Percentiles rank a stretch among this genome's conserved stretches.
Conservation (phyloP, 2,888 invertebrate genomes). For the Coremacera marginata region DNA sequence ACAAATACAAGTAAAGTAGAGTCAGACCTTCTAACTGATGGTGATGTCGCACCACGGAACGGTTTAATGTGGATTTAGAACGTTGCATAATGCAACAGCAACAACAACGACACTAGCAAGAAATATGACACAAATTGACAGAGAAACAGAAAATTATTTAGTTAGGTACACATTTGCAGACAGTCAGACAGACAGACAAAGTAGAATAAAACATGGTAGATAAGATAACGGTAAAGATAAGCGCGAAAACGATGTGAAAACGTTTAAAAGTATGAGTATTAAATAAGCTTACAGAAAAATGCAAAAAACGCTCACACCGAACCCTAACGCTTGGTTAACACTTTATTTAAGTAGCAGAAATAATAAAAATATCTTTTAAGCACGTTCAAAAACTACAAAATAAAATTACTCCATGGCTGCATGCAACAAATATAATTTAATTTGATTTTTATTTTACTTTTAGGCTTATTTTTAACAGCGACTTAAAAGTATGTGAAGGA, state of each 20-base stretch:
- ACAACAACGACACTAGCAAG: neutral
- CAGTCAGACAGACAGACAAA: conserved; percentile 26
- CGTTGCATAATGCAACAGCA: conserved; percentile 25
- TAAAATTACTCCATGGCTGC: too few relatives aligned
- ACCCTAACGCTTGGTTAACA: neutral
- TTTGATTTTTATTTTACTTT: too few relatives aligned
- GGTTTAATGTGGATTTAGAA: conserved; percentile 4
- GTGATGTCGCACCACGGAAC: neutral
- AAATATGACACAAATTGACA: neutral
- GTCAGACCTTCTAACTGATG: neutral
- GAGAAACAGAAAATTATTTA: neutral
- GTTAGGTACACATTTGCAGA: neutral
- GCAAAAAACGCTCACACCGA: neutral
- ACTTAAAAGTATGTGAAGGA: too few relatives aligned
- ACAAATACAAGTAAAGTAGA: neutral
- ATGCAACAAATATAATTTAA: too few relatives aligned
- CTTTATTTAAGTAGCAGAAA: neutral
- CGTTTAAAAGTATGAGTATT: conserved; percentile 4
- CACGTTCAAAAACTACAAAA: too few relatives aligned
- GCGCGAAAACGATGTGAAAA: conserved; percentile 38
- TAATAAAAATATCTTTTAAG: neutral
- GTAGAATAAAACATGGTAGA: conserved; percentile 17
- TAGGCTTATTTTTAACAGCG: too few relatives aligned
- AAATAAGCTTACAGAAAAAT: neutral
- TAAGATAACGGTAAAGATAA: neutral